These are phyloP conservation scores for Agrochola lota DNA, from an alignment of 2,888 invertebrate species.

Conservation along the genomic window DNA sequence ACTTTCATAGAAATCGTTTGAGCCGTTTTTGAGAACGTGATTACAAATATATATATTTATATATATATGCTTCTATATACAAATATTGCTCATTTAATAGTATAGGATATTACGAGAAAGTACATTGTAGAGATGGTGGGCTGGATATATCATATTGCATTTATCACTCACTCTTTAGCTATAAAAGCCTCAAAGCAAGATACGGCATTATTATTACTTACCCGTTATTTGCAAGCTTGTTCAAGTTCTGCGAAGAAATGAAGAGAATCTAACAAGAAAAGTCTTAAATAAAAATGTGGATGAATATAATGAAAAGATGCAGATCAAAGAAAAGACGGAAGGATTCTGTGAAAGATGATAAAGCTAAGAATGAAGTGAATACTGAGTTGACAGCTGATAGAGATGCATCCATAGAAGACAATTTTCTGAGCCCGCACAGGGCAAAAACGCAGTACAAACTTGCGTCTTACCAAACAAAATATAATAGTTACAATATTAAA, in stretches of 20 bases:
- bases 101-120: neutral
- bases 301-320: neutral
- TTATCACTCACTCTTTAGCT: too few species aligned
- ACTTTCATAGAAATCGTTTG: too few species aligned
- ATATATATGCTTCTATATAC: too few species aligned
- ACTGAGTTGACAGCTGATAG: neutral
- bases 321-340: neutral
- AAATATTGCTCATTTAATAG: too few species aligned
- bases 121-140: neutral
- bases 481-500: slow-evolving; percentile 9
- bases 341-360: neutral
- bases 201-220: too few species aligned
- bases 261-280: neutral
- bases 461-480: neutral
- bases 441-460: neutral
- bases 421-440: too few species aligned
- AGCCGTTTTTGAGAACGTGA: too few species aligned
- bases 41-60: too few species aligned
- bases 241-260: too few species aligned
- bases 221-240: too few species aligned
- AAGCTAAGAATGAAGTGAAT: neutral
- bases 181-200: too few species aligned
- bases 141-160: too few species aligned
- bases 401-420: neutral
- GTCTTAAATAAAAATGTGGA: neutral